Percentiles rank a stretch among this genome's conserved stretches.
phyloP scores from a whole-genome alignment of 2,797 vertebrate genomes.

The Orientallactaga sibirica region DNA sequence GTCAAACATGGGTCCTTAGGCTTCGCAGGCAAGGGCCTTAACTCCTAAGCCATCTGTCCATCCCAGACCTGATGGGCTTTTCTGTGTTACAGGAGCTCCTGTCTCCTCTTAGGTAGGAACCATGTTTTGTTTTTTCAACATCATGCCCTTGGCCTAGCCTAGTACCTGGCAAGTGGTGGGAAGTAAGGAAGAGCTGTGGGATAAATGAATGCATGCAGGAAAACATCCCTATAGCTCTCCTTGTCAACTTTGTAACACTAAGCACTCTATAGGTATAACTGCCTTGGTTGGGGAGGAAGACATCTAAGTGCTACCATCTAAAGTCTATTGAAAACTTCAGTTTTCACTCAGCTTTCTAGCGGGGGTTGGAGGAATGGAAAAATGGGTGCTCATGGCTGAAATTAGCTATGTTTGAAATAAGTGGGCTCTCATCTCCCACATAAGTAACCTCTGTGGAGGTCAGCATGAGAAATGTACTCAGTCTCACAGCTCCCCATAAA shows the following conservation, averaged over 20 bases:
- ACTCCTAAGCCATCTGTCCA: too few species aligned
- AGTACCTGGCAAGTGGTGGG: not conserved
- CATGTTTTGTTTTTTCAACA: not conserved
- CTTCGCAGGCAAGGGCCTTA: too few species aligned
- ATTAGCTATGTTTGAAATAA: not conserved
- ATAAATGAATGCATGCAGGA: not conserved
- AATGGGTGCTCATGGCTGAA: not conserved
- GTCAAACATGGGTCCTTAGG: too few species aligned
- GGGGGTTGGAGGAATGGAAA: not conserved
- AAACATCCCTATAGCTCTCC: not conserved
- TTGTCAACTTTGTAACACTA: not conserved
- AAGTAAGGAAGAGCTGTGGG: not conserved
- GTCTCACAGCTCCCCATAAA: not conserved
- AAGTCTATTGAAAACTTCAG: slow-evolving; percentile 9
- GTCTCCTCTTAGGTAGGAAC: not conserved
- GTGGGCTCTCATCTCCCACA: not conserved
- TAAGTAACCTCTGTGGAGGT: not conserved
- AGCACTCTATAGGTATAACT: not conserved
- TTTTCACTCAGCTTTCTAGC: not conserved
- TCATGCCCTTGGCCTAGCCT: not conserved
- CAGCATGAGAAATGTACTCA: accelerated
- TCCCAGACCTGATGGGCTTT: not conserved
- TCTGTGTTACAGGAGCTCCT: not conserved
- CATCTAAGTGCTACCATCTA: not conserved
- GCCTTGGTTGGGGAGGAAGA: not conserved